These are phyloP conservation scores for Prolemur simus DNA, from an alignment of 2,113 vertebrate species.

Conservation along the genomic window DNA sequence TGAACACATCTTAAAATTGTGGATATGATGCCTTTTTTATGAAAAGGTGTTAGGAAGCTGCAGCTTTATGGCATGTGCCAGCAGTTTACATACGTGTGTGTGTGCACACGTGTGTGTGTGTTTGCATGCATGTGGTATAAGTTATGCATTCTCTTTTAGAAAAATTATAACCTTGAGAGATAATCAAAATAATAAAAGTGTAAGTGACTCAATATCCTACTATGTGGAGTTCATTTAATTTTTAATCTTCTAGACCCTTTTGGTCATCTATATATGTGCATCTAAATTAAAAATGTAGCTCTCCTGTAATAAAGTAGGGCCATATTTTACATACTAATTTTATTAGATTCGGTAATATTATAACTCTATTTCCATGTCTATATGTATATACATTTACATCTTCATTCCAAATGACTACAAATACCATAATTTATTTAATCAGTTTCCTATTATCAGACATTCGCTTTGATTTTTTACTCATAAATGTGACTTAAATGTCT, in stretches of 20 bases:
- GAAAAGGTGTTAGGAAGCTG: not conserved
- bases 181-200: not conserved
- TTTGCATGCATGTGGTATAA: not conserved
- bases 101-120: not conserved
- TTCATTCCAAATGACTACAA: constrained; percentile 37
- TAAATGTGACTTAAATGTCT: not conserved
- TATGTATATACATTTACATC: not conserved
- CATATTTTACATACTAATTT: constrained; percentile 27
- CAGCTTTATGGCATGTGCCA: not conserved
- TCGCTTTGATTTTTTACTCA: constrained; percentile 23
- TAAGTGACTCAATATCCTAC: not conserved
- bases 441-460: not conserved
- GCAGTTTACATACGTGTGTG: not conserved
- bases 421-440: constrained; percentile 34
- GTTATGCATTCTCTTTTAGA: not conserved
- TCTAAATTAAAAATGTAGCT: constrained; percentile 40
- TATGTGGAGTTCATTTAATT: not conserved
- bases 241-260: not conserved
- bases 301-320: not conserved
- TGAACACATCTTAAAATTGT: not conserved
- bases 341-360: not conserved
- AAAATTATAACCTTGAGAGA: constrained; percentile 16
- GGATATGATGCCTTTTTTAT: not conserved
- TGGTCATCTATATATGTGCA: not conserved
- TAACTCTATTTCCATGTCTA: not conserved